Percentiles rank a stretch among this genome's conserved stretches.
Conservation (phyloP, 2,888 invertebrate species). For the Drosophila prolongata region DNA sequence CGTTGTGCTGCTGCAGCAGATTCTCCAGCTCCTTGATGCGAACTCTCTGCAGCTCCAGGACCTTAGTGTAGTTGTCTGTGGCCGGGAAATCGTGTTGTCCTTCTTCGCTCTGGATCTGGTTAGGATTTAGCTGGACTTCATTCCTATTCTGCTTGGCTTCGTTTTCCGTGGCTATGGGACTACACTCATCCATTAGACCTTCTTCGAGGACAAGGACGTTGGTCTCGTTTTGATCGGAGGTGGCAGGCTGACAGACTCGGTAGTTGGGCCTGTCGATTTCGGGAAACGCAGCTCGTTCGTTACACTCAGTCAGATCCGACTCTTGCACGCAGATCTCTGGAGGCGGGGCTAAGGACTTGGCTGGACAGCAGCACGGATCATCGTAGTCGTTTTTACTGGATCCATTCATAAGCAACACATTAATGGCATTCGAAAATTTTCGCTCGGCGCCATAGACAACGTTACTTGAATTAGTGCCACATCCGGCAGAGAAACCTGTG, state of each 20-base stretch:
- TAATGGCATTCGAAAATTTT: constrained; percentile 21
- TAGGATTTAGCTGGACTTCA: background rate
- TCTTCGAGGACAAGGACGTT: constrained; percentile 47
- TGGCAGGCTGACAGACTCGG: constrained; percentile 39
- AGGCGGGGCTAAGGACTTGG: constrained; percentile 3
- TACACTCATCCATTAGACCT: background rate
- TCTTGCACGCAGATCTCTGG: constrained; percentile 56
- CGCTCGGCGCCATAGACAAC: background rate
- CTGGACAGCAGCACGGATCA: constrained; percentile 1
- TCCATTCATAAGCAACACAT: constrained; percentile 39
- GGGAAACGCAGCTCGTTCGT: constrained; percentile 46
- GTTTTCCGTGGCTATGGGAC: background rate
- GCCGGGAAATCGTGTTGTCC: background rate
- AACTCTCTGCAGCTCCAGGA: constrained; percentile 25
- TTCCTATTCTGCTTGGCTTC: background rate
- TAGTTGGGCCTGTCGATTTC: constrained; percentile 49
- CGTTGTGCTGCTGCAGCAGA: constrained; percentile 48
- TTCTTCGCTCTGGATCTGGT: too few relatives aligned
- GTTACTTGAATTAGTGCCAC: background rate
- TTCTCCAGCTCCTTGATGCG: constrained; percentile 52
- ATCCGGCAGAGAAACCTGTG: background rate
- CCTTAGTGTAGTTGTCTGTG: background rate
- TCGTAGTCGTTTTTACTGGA: constrained; percentile 5
- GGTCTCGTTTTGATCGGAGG: constrained; percentile 14
- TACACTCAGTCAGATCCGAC: constrained; percentile 40